phyloP scores from a whole-genome alignment of 2,888 invertebrate genomes.

The Pasiphila rectangulata region DNA sequence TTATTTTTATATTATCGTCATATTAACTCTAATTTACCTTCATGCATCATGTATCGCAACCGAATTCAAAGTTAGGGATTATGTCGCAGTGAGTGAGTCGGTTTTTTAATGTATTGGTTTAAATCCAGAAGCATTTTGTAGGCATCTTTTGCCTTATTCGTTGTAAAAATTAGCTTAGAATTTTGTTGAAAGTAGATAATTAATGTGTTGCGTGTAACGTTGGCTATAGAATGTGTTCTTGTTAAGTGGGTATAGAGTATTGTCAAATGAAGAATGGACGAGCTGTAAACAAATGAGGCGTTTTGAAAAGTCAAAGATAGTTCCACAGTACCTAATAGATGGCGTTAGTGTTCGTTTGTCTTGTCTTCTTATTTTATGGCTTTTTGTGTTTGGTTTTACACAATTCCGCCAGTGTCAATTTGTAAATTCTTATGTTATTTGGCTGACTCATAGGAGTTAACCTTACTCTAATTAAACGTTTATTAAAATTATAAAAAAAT shows the following conservation, averaged over 20 bases:
- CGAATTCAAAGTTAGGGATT: conserved; percentile 15
- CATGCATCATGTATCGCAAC: conserved; percentile 10
- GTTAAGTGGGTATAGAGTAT: conserved; percentile 22
- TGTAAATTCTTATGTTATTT: background rate
- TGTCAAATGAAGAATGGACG: conserved; percentile 25
- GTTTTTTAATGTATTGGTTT: conserved; percentile 19
- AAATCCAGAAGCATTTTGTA: conserved; percentile 31
- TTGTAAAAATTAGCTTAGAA: conserved; percentile 35
- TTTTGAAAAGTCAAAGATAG: too few species aligned
- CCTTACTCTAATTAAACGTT: too few species aligned
- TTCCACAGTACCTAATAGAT: too few species aligned
- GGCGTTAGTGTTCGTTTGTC: too few species aligned
- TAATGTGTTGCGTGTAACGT: conserved; percentile 30
- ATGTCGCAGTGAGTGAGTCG: conserved; percentile 10
- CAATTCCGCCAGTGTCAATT: too few species aligned
- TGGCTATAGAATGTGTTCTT: conserved; percentile 22
- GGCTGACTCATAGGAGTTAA: too few species aligned
- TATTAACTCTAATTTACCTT: conserved; percentile 25
- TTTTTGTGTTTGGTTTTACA: too few species aligned
- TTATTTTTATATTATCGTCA: conserved; percentile 30
- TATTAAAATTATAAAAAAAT: too few species aligned
- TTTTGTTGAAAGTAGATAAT: conserved; percentile 33
- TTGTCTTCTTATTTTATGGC: too few species aligned
- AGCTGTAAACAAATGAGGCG: too few species aligned
- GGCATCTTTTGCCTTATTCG: conserved; percentile 32